Base-by-base conservation (phyloP, 1,140 invertebrate genomes). In the Mya arenaria region DNA sequence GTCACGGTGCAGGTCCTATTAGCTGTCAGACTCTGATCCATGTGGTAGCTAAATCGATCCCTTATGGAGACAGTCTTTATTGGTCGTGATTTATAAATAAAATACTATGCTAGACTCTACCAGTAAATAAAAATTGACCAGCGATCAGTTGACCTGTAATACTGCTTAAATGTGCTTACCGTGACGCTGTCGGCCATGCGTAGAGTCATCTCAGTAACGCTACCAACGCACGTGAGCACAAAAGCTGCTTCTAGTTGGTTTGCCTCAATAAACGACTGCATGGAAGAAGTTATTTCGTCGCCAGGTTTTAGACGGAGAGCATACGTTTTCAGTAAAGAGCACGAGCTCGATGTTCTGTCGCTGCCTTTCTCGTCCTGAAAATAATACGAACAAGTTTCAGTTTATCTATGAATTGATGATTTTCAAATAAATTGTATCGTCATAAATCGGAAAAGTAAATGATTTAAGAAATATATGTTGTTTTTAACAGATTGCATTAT, bases 161-260 rank as follows among this genome's bases (percentile, higher is more conserved):
- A n/a, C n/a, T n/a, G n/a, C n/a, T n/a, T n/a, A n/a, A n/a, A n/a
- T n/a, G n/a, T n/a, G n/a, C n/a, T 78, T 83, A 89, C 86, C 8
- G 69, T 74, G 0, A 62, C 37, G n/a, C 80, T 77, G 62, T 86
- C 68, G 13, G 93, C 93, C 84, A 93, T 90, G n/a, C 93, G 87
- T 13, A 94, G 87, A 0, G 84, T 92, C 5, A 91, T 92, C 58
- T 87, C 89, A 8, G 87, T 91, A n/a, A 94, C 87, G 85, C 93
- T 93, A 5, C 93, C 93, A 63, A 91, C 90, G 87, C 93, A 93
- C 13, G 92, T 92, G 48, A 94, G 69, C n/a, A 94, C 84, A 82
- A 92, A 93, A 23, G 90, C 92, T 25, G 93, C 89, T n/a, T 87
- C 84, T 13, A 93, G 85, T 0, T 85, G 74, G 23, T 90, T 84